phyloP scores from a whole-genome alignment of 2,888 invertebrate genomes.

The Nasonia oneida region DNA sequence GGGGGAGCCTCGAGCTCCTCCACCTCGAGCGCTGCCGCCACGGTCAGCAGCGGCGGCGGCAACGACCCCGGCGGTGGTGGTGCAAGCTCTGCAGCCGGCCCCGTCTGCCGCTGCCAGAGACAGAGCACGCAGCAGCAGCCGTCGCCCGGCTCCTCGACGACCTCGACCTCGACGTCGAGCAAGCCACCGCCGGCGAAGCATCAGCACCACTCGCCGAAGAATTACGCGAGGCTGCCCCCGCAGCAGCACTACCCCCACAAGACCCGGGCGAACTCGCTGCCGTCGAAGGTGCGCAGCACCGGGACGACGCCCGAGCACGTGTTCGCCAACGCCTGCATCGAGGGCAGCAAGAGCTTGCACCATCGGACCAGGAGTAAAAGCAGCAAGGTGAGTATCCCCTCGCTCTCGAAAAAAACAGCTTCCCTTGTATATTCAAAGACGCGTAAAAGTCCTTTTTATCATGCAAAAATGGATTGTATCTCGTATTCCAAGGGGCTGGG shows the following conservation, averaged over 20 bases:
- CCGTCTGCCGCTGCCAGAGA: slow-evolving; percentile 77
- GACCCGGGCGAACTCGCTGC: slow-evolving; percentile 40
- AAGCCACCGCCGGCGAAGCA: not conserved
- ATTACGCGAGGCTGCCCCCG: slow-evolving; percentile 42
- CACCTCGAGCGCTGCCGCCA: slow-evolving; percentile 75
- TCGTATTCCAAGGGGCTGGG: slow-evolving; percentile 20
- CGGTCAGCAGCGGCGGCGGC: slow-evolving; percentile 78
- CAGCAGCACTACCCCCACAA: slow-evolving; percentile 58
- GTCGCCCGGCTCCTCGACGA: slow-evolving; percentile 52
- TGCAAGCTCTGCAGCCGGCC: slow-evolving; percentile 48
- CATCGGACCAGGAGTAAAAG: slow-evolving; percentile 52
- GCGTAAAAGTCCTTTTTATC: slow-evolving; percentile 19
- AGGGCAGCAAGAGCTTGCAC: slow-evolving; percentile 59
- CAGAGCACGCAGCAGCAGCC: slow-evolving; percentile 65
- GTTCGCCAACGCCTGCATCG: slow-evolving; percentile 48
- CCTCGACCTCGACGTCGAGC: slow-evolving; percentile 13
- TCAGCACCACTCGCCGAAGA: slow-evolving; percentile 34
- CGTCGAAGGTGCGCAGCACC: slow-evolving; percentile 34
- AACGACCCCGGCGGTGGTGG: slow-evolving; percentile 73
- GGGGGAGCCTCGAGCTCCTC: slow-evolving; percentile 79
- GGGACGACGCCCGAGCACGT: slow-evolving; percentile 64
- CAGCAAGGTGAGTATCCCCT: slow-evolving; percentile 52
- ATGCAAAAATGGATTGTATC: slow-evolving; percentile 19
- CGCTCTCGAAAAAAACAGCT: not conserved
- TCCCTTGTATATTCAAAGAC: not conserved